phyloP scores from a whole-genome alignment of 2,888 invertebrate species.

The Crocallis elinguaria region DNA sequence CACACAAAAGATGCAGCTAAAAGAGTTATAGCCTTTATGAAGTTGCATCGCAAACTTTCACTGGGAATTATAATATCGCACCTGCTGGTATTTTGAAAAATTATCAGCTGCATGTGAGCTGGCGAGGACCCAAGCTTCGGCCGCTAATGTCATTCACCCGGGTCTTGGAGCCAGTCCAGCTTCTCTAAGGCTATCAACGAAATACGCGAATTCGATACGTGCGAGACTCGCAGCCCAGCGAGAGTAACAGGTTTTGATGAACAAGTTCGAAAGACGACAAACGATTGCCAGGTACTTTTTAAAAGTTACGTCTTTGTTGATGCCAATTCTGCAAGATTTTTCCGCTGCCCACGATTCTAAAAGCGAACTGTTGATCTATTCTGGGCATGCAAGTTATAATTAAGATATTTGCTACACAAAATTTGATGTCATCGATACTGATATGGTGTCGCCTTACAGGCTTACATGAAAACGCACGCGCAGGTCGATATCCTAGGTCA shows the following conservation, averaged over 20 bases:
- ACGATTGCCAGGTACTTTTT: not conserved
- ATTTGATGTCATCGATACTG: no score
- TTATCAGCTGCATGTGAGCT: constrained; percentile 32
- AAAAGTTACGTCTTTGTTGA: not conserved
- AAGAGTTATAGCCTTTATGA: not conserved
- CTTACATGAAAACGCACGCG: no score
- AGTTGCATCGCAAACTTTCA: not conserved
- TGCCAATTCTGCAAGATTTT: constrained; percentile 1
- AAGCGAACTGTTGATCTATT: not conserved
- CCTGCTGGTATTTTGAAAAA: constrained; percentile 32
- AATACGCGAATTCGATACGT: constrained; percentile 44
- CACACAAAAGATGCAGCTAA: not conserved
- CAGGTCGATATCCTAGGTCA: no score
- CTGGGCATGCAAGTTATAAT: no score
- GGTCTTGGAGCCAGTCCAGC: constrained; percentile 46
- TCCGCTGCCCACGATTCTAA: not conserved
- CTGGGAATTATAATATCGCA: constrained; percentile 20
- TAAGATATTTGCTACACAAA: no score
- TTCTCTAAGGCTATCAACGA: constrained; percentile 38
- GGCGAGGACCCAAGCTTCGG: constrained; percentile 42
- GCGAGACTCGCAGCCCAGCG: constrained; percentile 7
- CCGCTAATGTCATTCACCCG: constrained; percentile 48
- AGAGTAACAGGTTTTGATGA: constrained; percentile 16
- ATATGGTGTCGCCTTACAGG: no score
- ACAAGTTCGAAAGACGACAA: not conserved